A percentile compares a stretch with the other conserved stretches of the same genome.
Conservation (phyloP, 2,113 vertebrate genomes). For the Cairina moschata region DNA sequence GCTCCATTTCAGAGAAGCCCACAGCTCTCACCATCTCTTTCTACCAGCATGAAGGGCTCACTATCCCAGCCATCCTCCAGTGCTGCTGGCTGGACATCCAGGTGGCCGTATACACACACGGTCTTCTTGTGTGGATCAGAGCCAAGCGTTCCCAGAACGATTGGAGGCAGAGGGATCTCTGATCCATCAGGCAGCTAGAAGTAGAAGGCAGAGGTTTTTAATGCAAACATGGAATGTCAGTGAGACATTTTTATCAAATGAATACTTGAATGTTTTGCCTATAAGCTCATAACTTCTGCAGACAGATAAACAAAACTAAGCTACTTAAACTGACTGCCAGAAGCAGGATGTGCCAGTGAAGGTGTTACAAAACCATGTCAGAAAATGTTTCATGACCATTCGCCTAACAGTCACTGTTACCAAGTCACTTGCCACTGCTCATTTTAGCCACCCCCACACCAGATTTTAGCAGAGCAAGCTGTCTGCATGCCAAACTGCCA, state of each 20-base stretch:
- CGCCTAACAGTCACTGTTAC: neutral
- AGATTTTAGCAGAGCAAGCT: slow-evolving; percentile 2
- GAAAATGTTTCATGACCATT: neutral
- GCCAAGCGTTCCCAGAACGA: slow-evolving; percentile 88
- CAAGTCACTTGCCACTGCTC: neutral
- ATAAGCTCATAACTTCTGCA: neutral
- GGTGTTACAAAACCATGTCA: neutral
- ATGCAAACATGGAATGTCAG: accelerated
- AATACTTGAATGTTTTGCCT: neutral
- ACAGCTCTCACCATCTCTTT: slow-evolving; percentile 86
- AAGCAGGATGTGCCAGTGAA: neutral
- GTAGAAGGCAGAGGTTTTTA: neutral
- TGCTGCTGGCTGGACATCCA: slow-evolving; percentile 94
- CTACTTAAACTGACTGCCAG: neutral
- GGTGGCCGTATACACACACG: slow-evolving; percentile 93
- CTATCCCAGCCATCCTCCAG: slow-evolving; percentile 93
- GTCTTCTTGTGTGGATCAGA: slow-evolving; percentile 92
- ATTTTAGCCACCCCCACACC: neutral
- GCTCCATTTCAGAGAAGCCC: neutral
- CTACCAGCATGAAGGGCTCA: slow-evolving; percentile 91
- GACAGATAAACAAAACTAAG: neutral
- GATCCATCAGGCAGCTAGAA: slow-evolving; percentile 87
- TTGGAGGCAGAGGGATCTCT: slow-evolving; percentile 91
- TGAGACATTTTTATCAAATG: neutral
- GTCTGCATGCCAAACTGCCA: neutral